Conservation (phyloP, 1,140 invertebrate genomes). For the Pogonus chalceus region DNA sequence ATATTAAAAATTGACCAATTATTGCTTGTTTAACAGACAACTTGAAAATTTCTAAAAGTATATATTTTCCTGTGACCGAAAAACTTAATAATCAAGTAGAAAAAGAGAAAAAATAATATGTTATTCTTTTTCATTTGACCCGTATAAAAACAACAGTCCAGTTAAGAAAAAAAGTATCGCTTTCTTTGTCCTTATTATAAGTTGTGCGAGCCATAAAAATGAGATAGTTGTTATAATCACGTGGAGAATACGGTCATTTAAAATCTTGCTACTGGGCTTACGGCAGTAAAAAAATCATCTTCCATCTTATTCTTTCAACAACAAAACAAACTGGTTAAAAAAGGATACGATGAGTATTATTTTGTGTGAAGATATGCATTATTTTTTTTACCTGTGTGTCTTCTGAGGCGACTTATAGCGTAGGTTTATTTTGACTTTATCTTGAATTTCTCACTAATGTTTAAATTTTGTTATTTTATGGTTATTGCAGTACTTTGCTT, state of each 20-base stretch:
- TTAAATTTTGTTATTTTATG: too few relatives aligned
- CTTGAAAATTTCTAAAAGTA: too few relatives aligned
- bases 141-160: neutral
- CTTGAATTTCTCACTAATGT: too few relatives aligned
- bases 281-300: constrained; percentile 3
- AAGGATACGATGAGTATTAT: too few relatives aligned
- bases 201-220: neutral
- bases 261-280: constrained; percentile 2
- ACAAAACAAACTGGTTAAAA: neutral
- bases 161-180: neutral
- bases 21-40: too few relatives aligned
- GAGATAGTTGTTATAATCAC: neutral
- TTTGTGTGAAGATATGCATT: neutral
- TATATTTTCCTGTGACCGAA: too few relatives aligned
- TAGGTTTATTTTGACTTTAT: too few relatives aligned
- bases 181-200: neutral
- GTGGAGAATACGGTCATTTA: constrained; percentile 1
- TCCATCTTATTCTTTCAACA: neutral
- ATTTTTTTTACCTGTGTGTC: neutral
- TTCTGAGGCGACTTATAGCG: neutral
- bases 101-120: too few relatives aligned
- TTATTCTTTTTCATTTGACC: neutral
- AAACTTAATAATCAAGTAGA: too few relatives aligned
- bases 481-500: too few relatives aligned
- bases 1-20: too few relatives aligned